Evolutionary conservation across 2,797 vertebrate genomes (phyloP).

Genomic region (Acrocephalus scirpaceus): DNA sequence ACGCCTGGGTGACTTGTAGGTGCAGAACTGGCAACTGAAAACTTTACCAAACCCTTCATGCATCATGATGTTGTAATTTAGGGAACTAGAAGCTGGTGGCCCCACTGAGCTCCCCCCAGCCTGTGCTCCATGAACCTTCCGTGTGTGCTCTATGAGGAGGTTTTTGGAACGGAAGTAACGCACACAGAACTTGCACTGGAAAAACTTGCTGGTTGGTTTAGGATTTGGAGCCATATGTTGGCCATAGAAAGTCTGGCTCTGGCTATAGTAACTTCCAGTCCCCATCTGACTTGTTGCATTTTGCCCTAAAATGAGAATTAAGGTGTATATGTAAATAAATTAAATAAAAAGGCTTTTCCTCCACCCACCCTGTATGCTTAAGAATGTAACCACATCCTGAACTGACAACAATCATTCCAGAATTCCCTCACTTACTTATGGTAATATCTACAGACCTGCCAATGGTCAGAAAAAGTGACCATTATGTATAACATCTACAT

Average conservation of each 20-base stretch:
- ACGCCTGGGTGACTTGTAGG: slow-evolving; percentile 93
- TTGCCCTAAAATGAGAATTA: slow-evolving; percentile 83
- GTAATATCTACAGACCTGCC: neutral
- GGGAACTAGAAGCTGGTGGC: slow-evolving; percentile 79
- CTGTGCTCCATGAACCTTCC: slow-evolving; percentile 91
- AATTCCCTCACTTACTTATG: neutral
- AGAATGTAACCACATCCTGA: neutral
- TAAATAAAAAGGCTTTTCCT: neutral
- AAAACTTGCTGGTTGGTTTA: slow-evolving; percentile 91
- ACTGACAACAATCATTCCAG: neutral
- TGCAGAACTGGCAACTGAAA: slow-evolving; percentile 95
- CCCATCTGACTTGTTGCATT: slow-evolving; percentile 82
- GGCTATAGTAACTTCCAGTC: slow-evolving; percentile 80
- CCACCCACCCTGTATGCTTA: neutral
- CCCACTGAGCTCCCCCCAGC: slow-evolving; percentile 75
- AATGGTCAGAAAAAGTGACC: neutral
- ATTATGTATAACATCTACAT: neutral
- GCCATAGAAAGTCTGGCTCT: slow-evolving; percentile 81
- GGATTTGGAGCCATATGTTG: slow-evolving; percentile 74
- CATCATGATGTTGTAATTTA: slow-evolving; percentile 87
- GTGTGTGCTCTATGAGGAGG: slow-evolving; percentile 93
- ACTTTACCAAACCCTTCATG: slow-evolving; percentile 92
- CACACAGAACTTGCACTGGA: slow-evolving; percentile 98
- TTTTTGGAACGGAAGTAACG: slow-evolving; percentile 98
- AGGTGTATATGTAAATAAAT: slow-evolving; percentile 46